These are phyloP conservation scores for Aphaenogaster rudis DNA, from an alignment of 1,140 invertebrate genomes.

Conservation along the genomic window DNA sequence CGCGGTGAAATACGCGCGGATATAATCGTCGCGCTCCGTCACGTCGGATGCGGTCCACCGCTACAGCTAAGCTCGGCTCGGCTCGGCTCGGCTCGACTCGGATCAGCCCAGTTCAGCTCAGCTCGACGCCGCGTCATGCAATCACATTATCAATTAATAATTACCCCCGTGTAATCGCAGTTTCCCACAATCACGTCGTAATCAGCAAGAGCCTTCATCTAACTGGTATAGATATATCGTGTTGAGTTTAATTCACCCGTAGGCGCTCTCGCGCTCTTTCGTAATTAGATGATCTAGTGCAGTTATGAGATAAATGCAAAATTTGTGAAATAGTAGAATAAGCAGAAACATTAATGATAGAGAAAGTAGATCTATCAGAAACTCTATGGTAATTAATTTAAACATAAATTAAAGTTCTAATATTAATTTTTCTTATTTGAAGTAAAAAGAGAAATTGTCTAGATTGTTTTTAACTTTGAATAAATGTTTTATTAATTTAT, in stretches of 20 bases:
- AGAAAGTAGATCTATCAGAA: neutral
- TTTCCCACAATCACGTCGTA: constrained; percentile 54
- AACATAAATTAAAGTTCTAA: neutral
- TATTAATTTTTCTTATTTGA: neutral
- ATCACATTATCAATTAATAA: constrained; percentile 67
- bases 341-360: neutral
- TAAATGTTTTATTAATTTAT: too few relatives aligned
- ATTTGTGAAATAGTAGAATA: neutral
- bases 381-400: neutral
- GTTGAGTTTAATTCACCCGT: constrained; percentile 13
- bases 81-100: neutral
- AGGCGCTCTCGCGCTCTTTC: constrained; percentile 7
- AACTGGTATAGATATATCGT: constrained; percentile 8
- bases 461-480: too few relatives aligned
- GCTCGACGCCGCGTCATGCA: constrained; percentile 44
- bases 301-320: neutral
- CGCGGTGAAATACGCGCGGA: constrained; percentile 51
- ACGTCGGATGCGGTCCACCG: constrained; percentile 24
- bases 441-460: neutral
- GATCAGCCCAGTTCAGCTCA: neutral
- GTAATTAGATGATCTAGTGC: neutral
- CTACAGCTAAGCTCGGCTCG: neutral
- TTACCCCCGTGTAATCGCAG: constrained; percentile 56
- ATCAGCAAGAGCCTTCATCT: constrained; percentile 39
- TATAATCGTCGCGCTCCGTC: constrained; percentile 32